These are phyloP conservation scores for Brachionus asplanchnoidis DNA, from an alignment of 1,140 invertebrate genomes.

Conservation along the genomic window DNA sequence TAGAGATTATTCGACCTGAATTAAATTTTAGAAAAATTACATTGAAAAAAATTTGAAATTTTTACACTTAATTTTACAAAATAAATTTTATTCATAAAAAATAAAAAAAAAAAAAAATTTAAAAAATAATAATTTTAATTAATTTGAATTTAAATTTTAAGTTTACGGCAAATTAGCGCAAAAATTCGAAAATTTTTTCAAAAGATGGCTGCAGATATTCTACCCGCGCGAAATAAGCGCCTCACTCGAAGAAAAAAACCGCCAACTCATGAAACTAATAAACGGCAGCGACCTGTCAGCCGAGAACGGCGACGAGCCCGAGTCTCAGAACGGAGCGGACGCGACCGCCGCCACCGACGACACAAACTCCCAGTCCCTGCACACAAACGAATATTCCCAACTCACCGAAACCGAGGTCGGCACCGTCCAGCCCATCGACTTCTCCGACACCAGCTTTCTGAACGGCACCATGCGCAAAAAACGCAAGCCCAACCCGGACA, in stretches of 20 bases:
- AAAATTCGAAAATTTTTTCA: slow-evolving; percentile 23
- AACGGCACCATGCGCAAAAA: not conserved
- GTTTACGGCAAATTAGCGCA: slow-evolving; percentile 29
- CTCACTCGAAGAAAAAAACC: slow-evolving; percentile 33
- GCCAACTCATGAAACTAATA: slow-evolving; percentile 29
- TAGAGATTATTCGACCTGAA: too few species aligned
- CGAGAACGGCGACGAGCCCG: not conserved
- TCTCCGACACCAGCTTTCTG: not conserved
- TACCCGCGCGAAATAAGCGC: slow-evolving; percentile 39
- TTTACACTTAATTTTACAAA: too few species aligned
- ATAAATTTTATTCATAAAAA: too few species aligned
- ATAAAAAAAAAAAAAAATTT: not conserved
- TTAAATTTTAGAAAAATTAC: too few species aligned
- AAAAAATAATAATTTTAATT: not conserved
- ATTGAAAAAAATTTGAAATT: too few species aligned
- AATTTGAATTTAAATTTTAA: not conserved
- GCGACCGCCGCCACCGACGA: not conserved
- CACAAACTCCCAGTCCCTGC: not conserved
- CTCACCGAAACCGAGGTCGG: not conserved
- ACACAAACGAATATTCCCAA: not conserved
- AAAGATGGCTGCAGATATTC: slow-evolving; percentile 38
- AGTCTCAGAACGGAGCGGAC: not conserved
- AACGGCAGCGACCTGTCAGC: not conserved
- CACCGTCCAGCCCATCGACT: not conserved
- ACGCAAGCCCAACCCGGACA: not conserved